Evolutionary conservation across 37 sponge, comb jelly and placozoan genomes (phyloP).

Genomic region (Oscarella lobularis): DNA sequence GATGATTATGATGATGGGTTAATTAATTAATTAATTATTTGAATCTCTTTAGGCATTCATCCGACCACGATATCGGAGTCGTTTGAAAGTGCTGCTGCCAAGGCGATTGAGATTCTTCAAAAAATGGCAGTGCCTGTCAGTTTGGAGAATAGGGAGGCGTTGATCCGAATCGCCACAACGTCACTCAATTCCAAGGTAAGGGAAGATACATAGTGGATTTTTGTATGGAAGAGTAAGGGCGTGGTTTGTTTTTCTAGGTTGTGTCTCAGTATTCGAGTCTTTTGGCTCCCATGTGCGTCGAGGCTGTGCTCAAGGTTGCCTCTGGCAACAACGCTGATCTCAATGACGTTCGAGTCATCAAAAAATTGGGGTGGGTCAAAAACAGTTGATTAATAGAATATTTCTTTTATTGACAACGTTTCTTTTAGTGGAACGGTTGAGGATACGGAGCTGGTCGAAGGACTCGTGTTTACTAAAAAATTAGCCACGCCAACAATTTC

Average conservation of each 20-base stretch:
- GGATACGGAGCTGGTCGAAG: conserved; percentile 96
- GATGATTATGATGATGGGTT: not conserved
- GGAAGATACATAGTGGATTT: not conserved
- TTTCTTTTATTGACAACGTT: no score
- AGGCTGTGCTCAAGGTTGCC: conserved; percentile 88
- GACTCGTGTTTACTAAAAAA: conserved; percentile 94
- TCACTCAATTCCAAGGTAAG: conserved; percentile 89
- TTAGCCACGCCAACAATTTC: conserved; percentile 75
- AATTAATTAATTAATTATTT: not conserved
- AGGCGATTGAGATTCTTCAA: conserved; percentile 64
- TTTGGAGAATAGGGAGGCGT: conserved; percentile 69
- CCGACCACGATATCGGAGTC: conserved; percentile 97
- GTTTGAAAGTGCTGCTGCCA: conserved; percentile 79
- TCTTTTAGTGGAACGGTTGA: conserved; percentile 90
- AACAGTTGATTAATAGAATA: no score
- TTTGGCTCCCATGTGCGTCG: conserved; percentile 89
- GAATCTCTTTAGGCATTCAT: conserved; percentile 62
- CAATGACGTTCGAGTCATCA: conserved; percentile 70
- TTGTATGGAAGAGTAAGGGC: not conserved
- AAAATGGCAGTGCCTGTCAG: conserved; percentile 72
- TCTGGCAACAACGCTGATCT: conserved; percentile 94
- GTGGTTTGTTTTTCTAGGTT: conserved; percentile 29
- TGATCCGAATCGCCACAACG: conserved; percentile 94
- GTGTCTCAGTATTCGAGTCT: conserved; percentile 93
- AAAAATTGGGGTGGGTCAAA: conserved; percentile 11